Conservation (phyloP, 2,888 invertebrate species). For the Azorinus chamasolen region DNA sequence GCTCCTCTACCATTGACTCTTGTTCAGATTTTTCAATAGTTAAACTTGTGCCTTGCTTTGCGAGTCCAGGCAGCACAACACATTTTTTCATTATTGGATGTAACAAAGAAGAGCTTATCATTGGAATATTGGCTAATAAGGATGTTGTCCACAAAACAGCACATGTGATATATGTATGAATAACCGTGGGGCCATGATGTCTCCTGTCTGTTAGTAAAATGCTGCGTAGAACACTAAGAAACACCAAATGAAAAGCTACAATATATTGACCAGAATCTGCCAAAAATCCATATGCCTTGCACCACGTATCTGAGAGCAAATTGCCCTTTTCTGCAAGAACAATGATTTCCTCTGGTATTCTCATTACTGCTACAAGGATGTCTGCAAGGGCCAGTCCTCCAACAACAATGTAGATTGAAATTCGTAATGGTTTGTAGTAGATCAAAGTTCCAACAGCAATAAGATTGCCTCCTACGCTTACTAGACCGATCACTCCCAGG, state of each 20-base stretch:
- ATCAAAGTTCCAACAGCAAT: constrained; percentile 76
- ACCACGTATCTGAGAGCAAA: constrained; percentile 70
- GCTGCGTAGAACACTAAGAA: constrained; percentile 76
- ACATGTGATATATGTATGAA: constrained; percentile 70
- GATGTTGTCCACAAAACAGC: constrained; percentile 70
- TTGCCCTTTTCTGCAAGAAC: constrained; percentile 59
- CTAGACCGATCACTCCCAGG: constrained; percentile 74
- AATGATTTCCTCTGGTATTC: constrained; percentile 76
- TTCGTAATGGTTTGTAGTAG: constrained; percentile 67
- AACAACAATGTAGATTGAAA: constrained; percentile 74
- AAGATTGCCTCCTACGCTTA: constrained; percentile 76
- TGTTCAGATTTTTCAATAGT: neutral
- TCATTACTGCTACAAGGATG: constrained; percentile 69
- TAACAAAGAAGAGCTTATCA: constrained; percentile 55
- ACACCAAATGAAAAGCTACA: constrained; percentile 77
- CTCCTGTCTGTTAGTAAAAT: constrained; percentile 75
- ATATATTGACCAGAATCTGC: constrained; percentile 69
- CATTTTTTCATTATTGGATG: constrained; percentile 39
- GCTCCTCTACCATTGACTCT: constrained; percentile 52
- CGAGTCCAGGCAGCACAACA: constrained; percentile 37
- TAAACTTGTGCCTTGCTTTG: constrained; percentile 7
- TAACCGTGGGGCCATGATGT: constrained; percentile 66
- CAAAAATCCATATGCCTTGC: constrained; percentile 69
- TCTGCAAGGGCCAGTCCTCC: constrained; percentile 77
- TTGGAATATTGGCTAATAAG: constrained; percentile 72